Conservation (phyloP, 2,888 invertebrate species). For the Ectemnius continuus region DNA sequence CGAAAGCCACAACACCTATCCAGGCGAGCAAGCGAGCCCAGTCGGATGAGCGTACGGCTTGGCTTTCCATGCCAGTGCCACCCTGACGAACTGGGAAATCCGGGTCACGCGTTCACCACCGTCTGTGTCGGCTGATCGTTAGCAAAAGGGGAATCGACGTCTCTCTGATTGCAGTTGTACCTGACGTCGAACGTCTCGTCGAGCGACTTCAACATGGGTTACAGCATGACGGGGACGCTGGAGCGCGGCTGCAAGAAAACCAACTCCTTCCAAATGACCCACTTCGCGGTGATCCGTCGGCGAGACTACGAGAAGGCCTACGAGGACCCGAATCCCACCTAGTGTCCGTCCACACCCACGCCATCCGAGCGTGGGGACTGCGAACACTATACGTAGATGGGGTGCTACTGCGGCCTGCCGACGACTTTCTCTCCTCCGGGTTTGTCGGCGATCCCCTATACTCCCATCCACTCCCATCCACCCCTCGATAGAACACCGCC, state of each 20-base stretch:
- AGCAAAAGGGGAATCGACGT: conserved; percentile 8
- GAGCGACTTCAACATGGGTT: conserved; percentile 93
- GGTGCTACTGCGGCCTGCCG: conserved; percentile 10
- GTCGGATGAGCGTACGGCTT: neutral
- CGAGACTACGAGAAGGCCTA: conserved; percentile 84
- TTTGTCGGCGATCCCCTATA: neutral
- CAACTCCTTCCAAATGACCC: conserved; percentile 90
- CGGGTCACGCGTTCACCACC: neutral
- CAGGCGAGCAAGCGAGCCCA: neutral
- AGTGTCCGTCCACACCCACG: conserved; percentile 76
- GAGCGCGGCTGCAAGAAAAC: conserved; percentile 88
- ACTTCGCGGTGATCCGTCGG: conserved; percentile 91
- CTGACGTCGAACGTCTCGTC: conserved; percentile 91
- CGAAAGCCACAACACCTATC: conserved; percentile 24
- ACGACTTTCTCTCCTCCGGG: neutral
- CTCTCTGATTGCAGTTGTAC: conserved; percentile 80
- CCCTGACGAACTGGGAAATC: neutral
- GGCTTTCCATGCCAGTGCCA: neutral
- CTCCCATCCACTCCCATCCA: neutral
- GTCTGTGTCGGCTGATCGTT: neutral
- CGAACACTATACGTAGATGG: conserved; percentile 72
- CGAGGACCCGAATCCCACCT: conserved; percentile 76
- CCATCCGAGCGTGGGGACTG: conserved; percentile 76
- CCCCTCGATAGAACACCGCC: too few species aligned
- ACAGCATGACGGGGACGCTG: conserved; percentile 91